These are phyloP conservation scores for Amniataba percoides DNA, from an alignment of 2,797 vertebrate species.

Conservation along the genomic window DNA sequence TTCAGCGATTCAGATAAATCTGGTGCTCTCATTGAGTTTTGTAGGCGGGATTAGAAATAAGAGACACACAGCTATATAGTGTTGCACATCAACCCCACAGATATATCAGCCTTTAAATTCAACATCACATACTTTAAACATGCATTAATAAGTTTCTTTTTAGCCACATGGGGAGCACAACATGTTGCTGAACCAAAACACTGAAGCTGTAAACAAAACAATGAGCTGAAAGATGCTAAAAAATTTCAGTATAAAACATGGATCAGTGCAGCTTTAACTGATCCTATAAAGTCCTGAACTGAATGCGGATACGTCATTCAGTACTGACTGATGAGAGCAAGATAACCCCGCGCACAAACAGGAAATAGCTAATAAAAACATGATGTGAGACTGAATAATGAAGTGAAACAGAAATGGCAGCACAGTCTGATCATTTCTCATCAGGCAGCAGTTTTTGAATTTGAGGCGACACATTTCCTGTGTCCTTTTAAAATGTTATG, in stretches of 20 bases:
- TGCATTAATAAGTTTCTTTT: neutral
- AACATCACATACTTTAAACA: neutral
- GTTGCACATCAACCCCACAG: neutral
- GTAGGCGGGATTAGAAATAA: neutral
- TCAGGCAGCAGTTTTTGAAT: neutral
- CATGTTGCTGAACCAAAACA: neutral
- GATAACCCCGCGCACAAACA: neutral
- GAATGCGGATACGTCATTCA: neutral
- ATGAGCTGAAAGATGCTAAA: neutral
- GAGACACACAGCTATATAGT: neutral
- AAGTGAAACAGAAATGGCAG: neutral
- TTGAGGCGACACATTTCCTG: neutral
- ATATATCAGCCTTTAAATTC: neutral
- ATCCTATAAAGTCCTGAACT: neutral
- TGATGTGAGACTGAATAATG: neutral
- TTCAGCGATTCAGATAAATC: constrained; percentile 3
- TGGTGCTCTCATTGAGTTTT: constrained; percentile 9
- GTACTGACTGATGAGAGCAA: neutral
- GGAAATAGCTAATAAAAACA: neutral
- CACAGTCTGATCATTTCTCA: neutral
- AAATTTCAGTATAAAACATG: too few species aligned
- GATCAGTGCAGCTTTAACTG: too few species aligned
- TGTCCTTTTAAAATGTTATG: neutral
- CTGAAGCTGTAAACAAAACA: neutral
- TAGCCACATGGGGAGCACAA: neutral